Percentiles rank a stretch among this genome's conserved stretches.
These are phyloP conservation scores for Pteruthius melanotis DNA, from an alignment of 2,113 vertebrate genomes.

Conservation along the genomic window DNA sequence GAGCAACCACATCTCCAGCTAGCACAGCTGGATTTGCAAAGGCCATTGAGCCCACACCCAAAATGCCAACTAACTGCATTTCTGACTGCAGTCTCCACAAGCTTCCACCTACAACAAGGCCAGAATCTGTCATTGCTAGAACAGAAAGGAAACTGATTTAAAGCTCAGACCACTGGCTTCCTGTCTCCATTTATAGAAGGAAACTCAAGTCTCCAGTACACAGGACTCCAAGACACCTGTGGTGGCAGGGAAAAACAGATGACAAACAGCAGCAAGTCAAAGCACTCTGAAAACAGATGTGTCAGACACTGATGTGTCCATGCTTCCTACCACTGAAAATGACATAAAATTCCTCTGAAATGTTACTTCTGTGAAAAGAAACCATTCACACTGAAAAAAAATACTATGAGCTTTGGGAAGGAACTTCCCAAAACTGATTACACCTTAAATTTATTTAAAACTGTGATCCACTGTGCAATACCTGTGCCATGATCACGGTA, in stretches of 20 bases:
- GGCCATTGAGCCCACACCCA: accelerated
- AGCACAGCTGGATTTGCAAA: not conserved
- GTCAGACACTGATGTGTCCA: not conserved
- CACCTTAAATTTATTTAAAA: not conserved
- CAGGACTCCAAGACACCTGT: not conserved
- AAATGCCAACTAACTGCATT: not conserved
- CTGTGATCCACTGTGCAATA: not conserved
- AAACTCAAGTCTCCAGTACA: not conserved
- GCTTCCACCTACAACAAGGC: not conserved
- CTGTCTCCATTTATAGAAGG: not conserved
- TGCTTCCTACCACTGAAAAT: not conserved
- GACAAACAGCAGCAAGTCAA: not conserved
- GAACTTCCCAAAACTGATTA: not conserved
- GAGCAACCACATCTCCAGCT: not conserved
- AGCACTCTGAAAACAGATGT: not conserved
- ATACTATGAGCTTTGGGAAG: not conserved
- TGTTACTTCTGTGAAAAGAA: not conserved
- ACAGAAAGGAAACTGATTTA: not conserved
- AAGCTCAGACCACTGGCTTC: not conserved
- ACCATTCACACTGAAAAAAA: not conserved
- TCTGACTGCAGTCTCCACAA: not conserved
- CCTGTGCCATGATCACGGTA: not conserved
- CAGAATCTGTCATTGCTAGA: not conserved
- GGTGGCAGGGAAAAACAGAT: not conserved
- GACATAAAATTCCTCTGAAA: not conserved